Evolutionary conservation across 2,888 invertebrate genomes (phyloP).

Genomic region (Tinea semifulvella): DNA sequence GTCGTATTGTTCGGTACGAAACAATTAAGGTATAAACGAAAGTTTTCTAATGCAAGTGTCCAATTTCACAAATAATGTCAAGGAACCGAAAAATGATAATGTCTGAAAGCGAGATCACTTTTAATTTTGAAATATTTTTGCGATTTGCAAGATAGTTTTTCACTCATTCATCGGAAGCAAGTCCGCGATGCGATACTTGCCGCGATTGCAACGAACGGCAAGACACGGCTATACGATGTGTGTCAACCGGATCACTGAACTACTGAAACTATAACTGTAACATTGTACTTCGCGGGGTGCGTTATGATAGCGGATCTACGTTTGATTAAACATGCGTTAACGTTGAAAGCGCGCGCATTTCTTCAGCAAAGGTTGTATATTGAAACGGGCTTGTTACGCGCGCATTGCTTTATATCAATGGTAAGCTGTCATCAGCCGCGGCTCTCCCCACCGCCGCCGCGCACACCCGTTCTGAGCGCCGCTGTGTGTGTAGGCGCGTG

Average conservation of each 20-base stretch:
- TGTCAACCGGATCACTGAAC: background rate
- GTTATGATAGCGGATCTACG: background rate
- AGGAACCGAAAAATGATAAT: constrained; percentile 56
- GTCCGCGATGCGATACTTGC: background rate
- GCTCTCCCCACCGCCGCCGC: background rate
- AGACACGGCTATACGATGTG: background rate
- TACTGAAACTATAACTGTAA: background rate
- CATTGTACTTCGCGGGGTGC: background rate
- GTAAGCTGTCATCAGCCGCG: background rate
- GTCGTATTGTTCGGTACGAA: constrained; percentile 22
- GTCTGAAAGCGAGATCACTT: constrained; percentile 43
- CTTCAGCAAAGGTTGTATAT: constrained; percentile 10
- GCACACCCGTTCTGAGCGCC: background rate
- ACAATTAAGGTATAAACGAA: background rate
- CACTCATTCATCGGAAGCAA: constrained; percentile 11
- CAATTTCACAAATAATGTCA: constrained; percentile 29
- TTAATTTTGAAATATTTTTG: constrained; percentile 33
- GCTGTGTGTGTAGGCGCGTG: background rate
- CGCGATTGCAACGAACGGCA: constrained; percentile 4
- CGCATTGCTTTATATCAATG: constrained; percentile 12
- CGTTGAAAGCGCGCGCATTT: constrained; percentile 5
- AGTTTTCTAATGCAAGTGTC: background rate
- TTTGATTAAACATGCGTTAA: background rate
- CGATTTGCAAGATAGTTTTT: constrained; percentile 27
- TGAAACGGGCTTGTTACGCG: constrained; percentile 10